These are phyloP conservation scores for Saccostrea glomerata DNA, from an alignment of 1,140 invertebrate species.

Conservation along the genomic window DNA sequence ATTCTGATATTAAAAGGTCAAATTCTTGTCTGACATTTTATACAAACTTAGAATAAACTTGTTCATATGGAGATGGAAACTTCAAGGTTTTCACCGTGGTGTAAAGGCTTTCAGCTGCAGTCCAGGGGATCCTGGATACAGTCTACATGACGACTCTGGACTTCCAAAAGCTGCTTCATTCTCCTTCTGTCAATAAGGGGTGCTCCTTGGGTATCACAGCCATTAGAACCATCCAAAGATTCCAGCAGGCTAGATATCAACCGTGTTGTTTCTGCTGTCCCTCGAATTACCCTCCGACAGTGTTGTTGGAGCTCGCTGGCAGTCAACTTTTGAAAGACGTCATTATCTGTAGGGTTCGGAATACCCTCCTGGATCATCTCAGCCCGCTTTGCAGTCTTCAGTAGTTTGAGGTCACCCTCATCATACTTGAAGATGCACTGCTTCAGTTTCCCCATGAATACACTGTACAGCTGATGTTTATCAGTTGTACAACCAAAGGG, in stretches of 20 bases:
- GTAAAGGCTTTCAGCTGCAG: slow-evolving; percentile 62
- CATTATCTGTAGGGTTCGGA: slow-evolving; percentile 15
- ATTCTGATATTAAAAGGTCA: too few relatives aligned
- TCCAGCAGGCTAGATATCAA: too few relatives aligned
- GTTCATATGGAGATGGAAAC: slow-evolving; percentile 59
- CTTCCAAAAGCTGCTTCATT: slow-evolving; percentile 53
- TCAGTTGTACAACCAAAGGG: slow-evolving; percentile 60
- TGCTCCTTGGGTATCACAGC: too few relatives aligned
- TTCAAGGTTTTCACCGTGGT: slow-evolving; percentile 46
- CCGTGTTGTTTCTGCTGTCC: too few relatives aligned
- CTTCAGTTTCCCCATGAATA: slow-evolving; percentile 59
- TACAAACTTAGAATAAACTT: slow-evolving; percentile 59
- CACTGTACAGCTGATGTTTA: slow-evolving; percentile 60
- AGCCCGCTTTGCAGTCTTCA: slow-evolving; percentile 60
- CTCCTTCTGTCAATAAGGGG: too few relatives aligned
- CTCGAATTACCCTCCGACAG: too few relatives aligned
- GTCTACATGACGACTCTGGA: slow-evolving; percentile 59
- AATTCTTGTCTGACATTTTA: neutral
- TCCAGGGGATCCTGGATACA: slow-evolving; percentile 65
- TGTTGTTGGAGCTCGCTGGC: too few relatives aligned
- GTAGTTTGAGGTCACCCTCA: slow-evolving; percentile 46
- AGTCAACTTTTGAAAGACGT: neutral
- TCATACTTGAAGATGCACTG: slow-evolving; percentile 63
- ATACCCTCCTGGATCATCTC: slow-evolving; percentile 46
- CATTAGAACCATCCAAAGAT: too few relatives aligned